These are phyloP conservation scores for Callipepla californica DNA, from an alignment of 2,113 vertebrate genomes.

Conservation along the genomic window DNA sequence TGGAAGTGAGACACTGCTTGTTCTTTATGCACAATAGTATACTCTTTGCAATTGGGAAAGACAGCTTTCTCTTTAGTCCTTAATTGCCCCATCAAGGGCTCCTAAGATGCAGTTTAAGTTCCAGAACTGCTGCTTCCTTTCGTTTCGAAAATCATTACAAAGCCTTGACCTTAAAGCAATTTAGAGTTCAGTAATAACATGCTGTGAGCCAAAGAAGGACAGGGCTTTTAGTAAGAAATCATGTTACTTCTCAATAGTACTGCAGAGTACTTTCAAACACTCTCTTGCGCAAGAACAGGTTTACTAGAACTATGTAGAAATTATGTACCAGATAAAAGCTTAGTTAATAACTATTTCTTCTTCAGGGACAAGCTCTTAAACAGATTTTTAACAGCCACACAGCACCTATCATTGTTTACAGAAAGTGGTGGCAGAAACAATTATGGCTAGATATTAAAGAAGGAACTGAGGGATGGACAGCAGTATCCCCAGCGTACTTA, in stretches of 20 bases:
- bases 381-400: not conserved
- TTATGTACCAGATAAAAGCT: not conserved
- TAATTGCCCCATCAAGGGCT: not conserved
- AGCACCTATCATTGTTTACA: not conserved
- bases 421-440: not conserved
- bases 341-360: not conserved
- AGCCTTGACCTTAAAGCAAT: not conserved
- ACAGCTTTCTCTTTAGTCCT: not conserved
- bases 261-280: not conserved
- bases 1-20: not conserved
- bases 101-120: not conserved
- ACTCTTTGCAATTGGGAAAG: not conserved
- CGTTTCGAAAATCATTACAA: not conserved
- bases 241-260: not conserved
- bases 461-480: not conserved
- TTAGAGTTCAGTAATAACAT: not conserved
- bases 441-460: not conserved
- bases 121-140: not conserved
- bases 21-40: not conserved
- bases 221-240: not conserved
- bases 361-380: not conserved
- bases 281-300: not conserved
- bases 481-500: conserved; percentile 38
- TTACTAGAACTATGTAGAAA: not conserved
- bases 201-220: not conserved